Base-by-base conservation (phyloP, 2,113 vertebrate genomes). In the Platysteira castanea region DNA sequence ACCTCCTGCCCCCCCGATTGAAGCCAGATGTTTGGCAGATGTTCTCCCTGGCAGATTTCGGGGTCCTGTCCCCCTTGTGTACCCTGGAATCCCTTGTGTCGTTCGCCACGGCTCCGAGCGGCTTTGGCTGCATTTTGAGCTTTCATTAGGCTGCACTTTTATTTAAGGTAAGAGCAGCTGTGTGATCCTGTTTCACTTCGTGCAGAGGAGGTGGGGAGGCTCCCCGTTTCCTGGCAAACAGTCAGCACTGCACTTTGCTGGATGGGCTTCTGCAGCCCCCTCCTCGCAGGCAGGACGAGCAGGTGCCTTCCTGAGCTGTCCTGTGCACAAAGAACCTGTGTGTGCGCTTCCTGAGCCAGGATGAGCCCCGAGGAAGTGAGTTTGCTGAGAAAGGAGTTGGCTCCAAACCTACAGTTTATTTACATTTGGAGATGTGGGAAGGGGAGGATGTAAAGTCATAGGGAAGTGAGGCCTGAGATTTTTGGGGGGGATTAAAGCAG, bases 11-110 rank as follows among this genome's bases (percentile, higher is more conserved):
- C 13, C 30, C 42, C 68, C 71, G 87, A 86, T 84, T 22, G 30
- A 35, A 52, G 65, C 11, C 86, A 91, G 95, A 81, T 95, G 83
- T 90, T 75, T 89, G 90, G 91, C 91, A 92, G 89, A 54, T 31
- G 88, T 5, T 63, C 77, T 56, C 61, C 56, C 79, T 81, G 73
- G 54, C 91, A 86, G 39, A 6, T 49, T 1, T 57, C 6, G 11
- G 63, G 63, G 74, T 53, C 70, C 87, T 0, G 7, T 78, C 52
- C 65, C 71, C 60, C 60, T 1, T 59, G 84, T 78, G 84, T 59
- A 6, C 20, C 0, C 35, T 81, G 94, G 86, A 64, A 7, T 24
- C 2, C 0, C 80, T 87, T 18, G 63, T 21, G 63, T 75, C 6
- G 0, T 49, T 68, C 9, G 18, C 67, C 85, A 3, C 0, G 10